Evolutionary conservation across 2,797 vertebrate genomes (phyloP).

Genomic region (Diceros bicornis): DNA sequence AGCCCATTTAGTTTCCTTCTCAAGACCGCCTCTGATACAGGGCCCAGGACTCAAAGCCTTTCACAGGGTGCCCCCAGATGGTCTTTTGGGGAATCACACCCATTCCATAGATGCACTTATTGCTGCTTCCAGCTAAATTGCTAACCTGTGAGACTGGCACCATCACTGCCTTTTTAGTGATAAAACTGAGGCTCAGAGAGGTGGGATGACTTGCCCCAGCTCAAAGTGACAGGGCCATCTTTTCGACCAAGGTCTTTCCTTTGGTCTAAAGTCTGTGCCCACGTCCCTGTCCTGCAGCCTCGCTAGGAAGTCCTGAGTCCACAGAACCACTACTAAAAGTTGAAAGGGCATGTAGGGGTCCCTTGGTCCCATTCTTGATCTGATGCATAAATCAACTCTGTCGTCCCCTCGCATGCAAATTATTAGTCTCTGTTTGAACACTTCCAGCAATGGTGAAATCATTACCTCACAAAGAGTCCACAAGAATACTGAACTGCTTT

Average conservation of each 20-base stretch:
- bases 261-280: neutral
- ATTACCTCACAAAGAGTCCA: neutral
- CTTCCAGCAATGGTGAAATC: neutral
- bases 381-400: neutral
- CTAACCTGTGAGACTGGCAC: neutral
- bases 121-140: neutral
- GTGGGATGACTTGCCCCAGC: neutral
- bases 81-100: neutral
- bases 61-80: conserved; percentile 60
- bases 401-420: neutral
- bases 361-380: neutral
- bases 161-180: neutral
- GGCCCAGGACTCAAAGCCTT: neutral
- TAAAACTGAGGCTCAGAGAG: neutral
- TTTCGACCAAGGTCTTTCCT: neutral
- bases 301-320: neutral
- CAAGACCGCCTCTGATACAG: fast-evolving
- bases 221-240: neutral
- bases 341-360: neutral
- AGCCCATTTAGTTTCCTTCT: neutral
- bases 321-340: neutral
- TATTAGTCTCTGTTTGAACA: neutral
- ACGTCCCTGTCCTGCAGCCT: neutral
- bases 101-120: neutral
- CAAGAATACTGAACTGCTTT: neutral